Base-by-base conservation (phyloP, 2,888 invertebrate species). In the Acleris laterana region DNA sequence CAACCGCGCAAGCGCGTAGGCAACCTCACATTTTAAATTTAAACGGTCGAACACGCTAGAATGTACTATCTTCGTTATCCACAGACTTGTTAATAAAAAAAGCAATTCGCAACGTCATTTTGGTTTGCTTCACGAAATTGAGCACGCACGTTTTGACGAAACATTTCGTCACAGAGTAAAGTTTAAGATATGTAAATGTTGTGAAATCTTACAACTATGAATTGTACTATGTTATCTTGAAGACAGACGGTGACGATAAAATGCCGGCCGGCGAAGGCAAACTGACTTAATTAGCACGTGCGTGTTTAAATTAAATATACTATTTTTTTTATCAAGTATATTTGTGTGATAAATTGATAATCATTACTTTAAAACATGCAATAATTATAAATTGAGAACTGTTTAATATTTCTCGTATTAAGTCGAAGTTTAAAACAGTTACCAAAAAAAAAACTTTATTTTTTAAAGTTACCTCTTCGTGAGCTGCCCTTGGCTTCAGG, bases 381-480 rank as follows among this genome's bases (percentile, higher is more conserved):
- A 4, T 13, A 38, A 1, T 38, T 38, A 13, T 13, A 1, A 13
- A 1, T 38, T 38, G 2, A 4, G 38, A 13, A 13, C 38, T 38
- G 38, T 38, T 13, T 38, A 13, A 3, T 13, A 13, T 13, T 38
- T 32, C n/a, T n/a, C n/a, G n/a, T n/a, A n/a, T n/a, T n/a, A n/a
- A n/a, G n/a, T n/a, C n/a, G n/a, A n/a, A n/a, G n/a, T n/a, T n/a
- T n/a, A n/a, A n/a, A n/a, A n/a, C n/a, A n/a, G n/a, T n/a, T n/a
- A n/a, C n/a, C n/a, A n/a, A n/a, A n/a, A n/a, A n/a, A n/a, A n/a
- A n/a, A n/a, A n/a, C n/a, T n/a, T n/a, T n/a, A n/a, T n/a, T n/a
- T n/a, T n/a, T n/a, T n/a, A n/a, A n/a, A n/a, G n/a, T n/a, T 82
- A 92, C 92, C 87, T 88, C 85, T 72, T 89, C 83, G 66, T 89